Percentiles rank a stretch among this genome's conserved stretches.
Evolutionary conservation across 2,797 vertebrate genomes (phyloP).

Genomic region (Phataginus tricuspis): DNA sequence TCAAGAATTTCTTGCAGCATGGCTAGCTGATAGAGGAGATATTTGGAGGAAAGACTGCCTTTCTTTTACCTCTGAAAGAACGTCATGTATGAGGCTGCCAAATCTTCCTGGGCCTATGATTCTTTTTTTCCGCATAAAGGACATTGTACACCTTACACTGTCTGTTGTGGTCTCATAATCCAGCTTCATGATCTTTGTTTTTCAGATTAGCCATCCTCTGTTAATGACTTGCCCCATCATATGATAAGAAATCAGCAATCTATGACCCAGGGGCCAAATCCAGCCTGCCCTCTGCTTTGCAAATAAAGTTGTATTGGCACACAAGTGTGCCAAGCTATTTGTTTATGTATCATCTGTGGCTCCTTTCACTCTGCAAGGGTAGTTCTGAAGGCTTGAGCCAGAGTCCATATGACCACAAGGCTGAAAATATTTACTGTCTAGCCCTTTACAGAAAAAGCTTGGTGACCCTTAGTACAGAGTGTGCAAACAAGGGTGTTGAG

Average conservation of each 20-base stretch:
- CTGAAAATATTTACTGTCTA: neutral
- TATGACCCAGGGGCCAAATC: neutral
- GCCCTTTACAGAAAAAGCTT: neutral
- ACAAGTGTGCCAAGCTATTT: neutral
- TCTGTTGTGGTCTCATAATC: neutral
- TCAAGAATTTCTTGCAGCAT: constrained; percentile 25
- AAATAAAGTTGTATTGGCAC: neutral
- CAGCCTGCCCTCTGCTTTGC: neutral
- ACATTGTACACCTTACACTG: neutral
- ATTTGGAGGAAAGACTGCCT: neutral
- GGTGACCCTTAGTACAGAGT: neutral
- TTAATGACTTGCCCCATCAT: neutral
- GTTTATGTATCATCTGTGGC: neutral
- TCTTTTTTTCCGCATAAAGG: neutral
- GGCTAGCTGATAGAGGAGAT: neutral
- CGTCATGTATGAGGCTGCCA: neutral
- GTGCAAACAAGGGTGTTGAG: neutral
- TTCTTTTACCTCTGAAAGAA: constrained; percentile 11
- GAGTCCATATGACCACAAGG: neutral
- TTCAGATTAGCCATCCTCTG: neutral
- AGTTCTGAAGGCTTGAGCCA: neutral
- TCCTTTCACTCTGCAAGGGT: neutral
- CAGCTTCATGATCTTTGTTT: neutral
- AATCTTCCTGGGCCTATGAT: neutral
- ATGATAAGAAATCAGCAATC: neutral